Evolutionary conservation across 2,797 vertebrate genomes (phyloP), one percentile per base, ranked within the genome.

Genomic region (Silurus lanzhouensis): DNA sequence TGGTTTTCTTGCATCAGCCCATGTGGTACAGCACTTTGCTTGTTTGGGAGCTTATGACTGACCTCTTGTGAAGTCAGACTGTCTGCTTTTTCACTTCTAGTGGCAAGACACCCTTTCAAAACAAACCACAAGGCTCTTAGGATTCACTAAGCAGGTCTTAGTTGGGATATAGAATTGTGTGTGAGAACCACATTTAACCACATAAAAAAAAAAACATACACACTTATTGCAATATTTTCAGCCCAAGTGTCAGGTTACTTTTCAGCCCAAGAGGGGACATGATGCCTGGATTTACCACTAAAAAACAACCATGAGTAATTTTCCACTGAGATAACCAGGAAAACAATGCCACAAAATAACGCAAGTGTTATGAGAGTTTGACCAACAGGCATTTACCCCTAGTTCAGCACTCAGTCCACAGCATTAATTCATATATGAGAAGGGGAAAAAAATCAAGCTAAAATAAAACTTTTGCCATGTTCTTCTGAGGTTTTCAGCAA

Each of bases 401-500:
- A 17, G 38, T 66, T 66, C 60, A 79, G 27, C 27, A 57, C 80
- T 66, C 64, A 67, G 74, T 38, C 88, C 82, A 89, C 83, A 90
- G 82, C 91, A 91, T 92, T 94, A 90, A 84, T 85, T 91, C 89
- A 89, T 83, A 88, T 91, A 92, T 81, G 85, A 52, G 80, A 38
- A 38, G 63, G 85, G 90, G 61, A 87, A 88, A 72, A 55, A 85
- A 86, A 87, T 92, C 88, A 92, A 91, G 93, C 88, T 89, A 90
- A 91, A 87, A 89, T 92, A 94, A 94, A 87, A 94, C 93, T 91
- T 90, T 48, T 90, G 92, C 92, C 92, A 92, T 90, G 91, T 85
- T 91, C 86, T 91, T 92, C 88, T 89, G 87, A 92, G 93, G 93
- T 93, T 96, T 96, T 92, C 93, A 95, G 27, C 5, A 12, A 38